A percentile compares a stretch with the other conserved stretches of the same genome.
Conservation (phyloP, 1,140 invertebrate species). For the Drosophila burlai region DNA sequence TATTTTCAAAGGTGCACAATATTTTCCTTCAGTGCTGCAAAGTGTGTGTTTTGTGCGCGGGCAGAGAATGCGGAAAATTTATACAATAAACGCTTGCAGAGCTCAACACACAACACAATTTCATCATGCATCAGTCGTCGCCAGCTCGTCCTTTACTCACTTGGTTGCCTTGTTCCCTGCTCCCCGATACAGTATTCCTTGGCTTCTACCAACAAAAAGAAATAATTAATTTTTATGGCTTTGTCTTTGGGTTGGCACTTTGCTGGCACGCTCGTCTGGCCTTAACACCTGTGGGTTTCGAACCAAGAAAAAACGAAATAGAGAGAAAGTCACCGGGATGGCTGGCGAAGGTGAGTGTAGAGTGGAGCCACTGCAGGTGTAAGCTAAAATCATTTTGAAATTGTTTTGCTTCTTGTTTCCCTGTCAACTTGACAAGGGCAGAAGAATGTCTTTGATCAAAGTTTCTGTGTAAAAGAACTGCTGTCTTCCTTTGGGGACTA, state of each 20-base stretch:
- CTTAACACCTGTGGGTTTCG: conserved; percentile 3
- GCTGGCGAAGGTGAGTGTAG: neutral
- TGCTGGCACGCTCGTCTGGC: conserved; percentile 10
- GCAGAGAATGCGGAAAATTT: conserved; percentile 51
- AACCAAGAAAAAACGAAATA: neutral
- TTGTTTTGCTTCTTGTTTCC: conserved; percentile 26
- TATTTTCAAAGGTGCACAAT: neutral
- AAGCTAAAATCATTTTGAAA: conserved; percentile 62
- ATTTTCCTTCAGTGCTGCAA: neutral
- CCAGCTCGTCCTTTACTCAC: conserved; percentile 44
- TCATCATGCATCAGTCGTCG: conserved; percentile 65
- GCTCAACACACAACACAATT: conserved; percentile 63
- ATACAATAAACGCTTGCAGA: conserved; percentile 64
- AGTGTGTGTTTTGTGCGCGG: conserved; percentile 2
- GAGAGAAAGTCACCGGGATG: neutral
- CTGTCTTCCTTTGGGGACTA: neutral
- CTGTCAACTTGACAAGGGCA: neutral
- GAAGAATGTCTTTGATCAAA: conserved; percentile 11
- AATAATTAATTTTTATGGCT: conserved; percentile 77
- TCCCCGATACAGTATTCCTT: conserved; percentile 35
- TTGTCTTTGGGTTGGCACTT: conserved; percentile 46
- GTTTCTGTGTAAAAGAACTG: neutral
- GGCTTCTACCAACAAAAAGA: conserved; percentile 41
- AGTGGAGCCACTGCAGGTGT: conserved; percentile 53
- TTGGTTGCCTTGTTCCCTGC: conserved; percentile 14